These are phyloP conservation scores for Charina bottae DNA, from an alignment of 2,113 vertebrate species.

Conservation along the genomic window DNA sequence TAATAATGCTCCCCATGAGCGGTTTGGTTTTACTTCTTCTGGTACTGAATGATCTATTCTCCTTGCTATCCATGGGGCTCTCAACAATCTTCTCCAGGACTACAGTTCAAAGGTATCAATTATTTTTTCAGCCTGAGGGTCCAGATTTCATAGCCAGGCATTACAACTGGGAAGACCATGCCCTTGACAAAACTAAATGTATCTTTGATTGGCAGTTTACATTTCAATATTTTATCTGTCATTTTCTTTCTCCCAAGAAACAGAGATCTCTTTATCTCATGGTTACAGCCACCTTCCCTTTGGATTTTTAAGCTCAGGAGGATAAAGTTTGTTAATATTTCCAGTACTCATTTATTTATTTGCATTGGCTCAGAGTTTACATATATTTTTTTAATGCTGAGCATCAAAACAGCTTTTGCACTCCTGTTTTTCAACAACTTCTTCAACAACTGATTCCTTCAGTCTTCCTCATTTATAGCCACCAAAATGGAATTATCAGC, in stretches of 20 bases:
- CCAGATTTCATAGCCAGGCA: neutral
- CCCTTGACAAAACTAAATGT: neutral
- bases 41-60: neutral
- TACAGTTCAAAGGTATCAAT: neutral
- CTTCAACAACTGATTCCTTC: neutral
- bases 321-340: neutral
- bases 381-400: neutral
- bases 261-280: neutral
- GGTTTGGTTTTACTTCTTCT: neutral
- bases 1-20: neutral
- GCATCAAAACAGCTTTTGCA: neutral
- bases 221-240: neutral
- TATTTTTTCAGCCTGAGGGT: neutral
- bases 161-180: neutral
- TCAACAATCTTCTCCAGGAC: neutral
- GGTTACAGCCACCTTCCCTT: neutral
- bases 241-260: neutral
- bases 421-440: neutral
- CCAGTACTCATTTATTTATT: neutral
- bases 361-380: neutral
- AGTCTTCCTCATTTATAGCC: neutral
- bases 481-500: neutral
- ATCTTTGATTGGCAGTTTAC: neutral
- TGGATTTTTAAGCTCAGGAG: neutral
- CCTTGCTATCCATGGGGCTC: neutral